Base-by-base conservation (phyloP, 2,888 invertebrate species). In the Mactromeris polynyma region DNA sequence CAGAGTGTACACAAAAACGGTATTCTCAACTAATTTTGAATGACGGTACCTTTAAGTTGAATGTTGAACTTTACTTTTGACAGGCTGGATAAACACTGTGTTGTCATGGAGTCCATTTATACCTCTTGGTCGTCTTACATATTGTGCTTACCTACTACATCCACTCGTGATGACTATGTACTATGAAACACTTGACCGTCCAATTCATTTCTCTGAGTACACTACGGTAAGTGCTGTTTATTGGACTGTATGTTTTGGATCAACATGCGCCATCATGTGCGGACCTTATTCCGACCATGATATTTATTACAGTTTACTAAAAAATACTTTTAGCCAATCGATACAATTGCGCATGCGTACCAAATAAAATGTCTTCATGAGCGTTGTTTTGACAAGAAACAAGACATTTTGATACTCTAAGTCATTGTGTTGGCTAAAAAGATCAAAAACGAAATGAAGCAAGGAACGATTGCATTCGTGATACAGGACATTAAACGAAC, bases 51-150 rank as follows among this genome's bases (percentile, higher is more conserved):
- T 40, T 40, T 40, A 17, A 46, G 36, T 7, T 77, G 19, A 26
- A 77, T 26, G 14, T 79, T n/a, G n/a, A 33, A 19, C 3, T 42
- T n/a, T 42, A n/a, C 17, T 42, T 19, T 40, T 40, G 11, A 51
- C 82, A 90, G 90, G 90, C 36, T 90, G 90, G 90, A 90, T 90
- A 9, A 86, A 90, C 33, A 73, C 82, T 11, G 33, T 90, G n/a
- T 77, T 90, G 77, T 90, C 90, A 4, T 90, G 90, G 90, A 87
- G 80, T 26, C 83, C 88, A 26, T 90, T 87, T 86, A 80, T 90
- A 21, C 90, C 90, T 0, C 64, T 90, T 17, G 88, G 90, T 26
- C 73, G 90, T 6, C 26, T 90, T 54, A 88, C 90, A 9, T 90
- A 90, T 79, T 83, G 80, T n/a, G 90, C 90, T 9, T 90, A 90